Evolutionary conservation across 1,140 invertebrate genomes (phyloP), one percentile per base, ranked within the genome.

Genomic region (Sitodiplosis mosellana): DNA sequence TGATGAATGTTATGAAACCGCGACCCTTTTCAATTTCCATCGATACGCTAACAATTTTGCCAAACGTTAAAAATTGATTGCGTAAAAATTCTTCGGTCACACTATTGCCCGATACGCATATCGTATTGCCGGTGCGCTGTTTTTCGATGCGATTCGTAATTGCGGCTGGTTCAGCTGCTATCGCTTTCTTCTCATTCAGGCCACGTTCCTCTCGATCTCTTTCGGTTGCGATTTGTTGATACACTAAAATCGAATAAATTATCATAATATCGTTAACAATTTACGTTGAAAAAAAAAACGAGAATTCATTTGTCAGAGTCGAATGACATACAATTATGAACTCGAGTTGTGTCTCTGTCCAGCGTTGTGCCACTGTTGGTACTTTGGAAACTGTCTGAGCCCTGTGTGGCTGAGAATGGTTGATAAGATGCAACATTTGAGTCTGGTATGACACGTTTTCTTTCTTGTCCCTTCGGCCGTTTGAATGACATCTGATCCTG

Each of bases 1-100:
- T 89, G 51, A 92, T 88, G 71, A 94, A 96, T 4, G 89, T 90
- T 7, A 96, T 75, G 69, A 92, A 94, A 10, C 86, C 89, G 59
- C 87, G 86, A 59, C 86, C 80, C 66, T 87, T 89, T 53, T 89
- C 85, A 53, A 78, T 74, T 68, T 92, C 87, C 81, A 90, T 87
- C 1, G 79, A 81, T n/a, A 90, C 80, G 66, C 88, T 88, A 1
- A 88, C 70, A 55, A 91, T 87, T 52, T 76, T 79, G 33, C 86
- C 87, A 66, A 80, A 81, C 21, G 76, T 75, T 42, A 73, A 69
- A 58, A 89, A 88, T 37, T 80, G 77, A 58, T 83, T 87, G 59
- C 80, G 79, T 0, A 90, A 64, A 51, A 86, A 80, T 41, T 87
- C 82, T 60, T 90, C 84, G 0, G 80, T 83, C 40, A 90, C 80